Conservation (phyloP, 2,113 vertebrate genomes). For the Malurus cyaneus region DNA sequence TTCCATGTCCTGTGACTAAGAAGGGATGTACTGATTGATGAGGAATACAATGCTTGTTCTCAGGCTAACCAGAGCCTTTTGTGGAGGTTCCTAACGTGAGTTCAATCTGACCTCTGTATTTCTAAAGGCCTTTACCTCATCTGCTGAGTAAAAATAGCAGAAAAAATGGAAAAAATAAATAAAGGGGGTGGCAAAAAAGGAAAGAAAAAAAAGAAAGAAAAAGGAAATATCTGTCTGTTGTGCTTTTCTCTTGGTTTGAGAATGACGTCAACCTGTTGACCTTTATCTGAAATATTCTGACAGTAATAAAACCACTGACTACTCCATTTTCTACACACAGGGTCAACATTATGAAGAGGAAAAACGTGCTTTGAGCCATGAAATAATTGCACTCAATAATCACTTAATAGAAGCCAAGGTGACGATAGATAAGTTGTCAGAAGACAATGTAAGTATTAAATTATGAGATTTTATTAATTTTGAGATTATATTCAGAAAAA, state of each 20-base stretch:
- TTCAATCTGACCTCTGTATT: not conserved
- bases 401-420: conserved; percentile 96
- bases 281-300: not conserved
- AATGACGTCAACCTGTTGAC: not conserved
- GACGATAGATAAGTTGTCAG: conserved; percentile 92
- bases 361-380: conserved; percentile 90
- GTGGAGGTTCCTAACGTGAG: not conserved
- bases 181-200: accelerated
- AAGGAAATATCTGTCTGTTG: not conserved
- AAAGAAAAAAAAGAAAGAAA: not conserved
- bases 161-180: not conserved
- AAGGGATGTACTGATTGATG: not conserved
- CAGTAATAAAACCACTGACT: conserved; percentile 7
- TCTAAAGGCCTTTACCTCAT: not conserved
- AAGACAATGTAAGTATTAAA: conserved; percentile 91
- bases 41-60: not conserved
- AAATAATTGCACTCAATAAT: conserved; percentile 95
- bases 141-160: not conserved
- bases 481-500: conserved; percentile 7
- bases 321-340: conserved; percentile 69
- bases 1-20: not conserved
- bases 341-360: conserved; percentile 93
- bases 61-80: not conserved
- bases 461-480: not conserved
- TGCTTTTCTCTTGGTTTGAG: not conserved